Percentiles rank a stretch among this genome's conserved stretches.
Conservation (phyloP, 2,797 vertebrate genomes). For the Pantherophis alleghaniensis region DNA sequence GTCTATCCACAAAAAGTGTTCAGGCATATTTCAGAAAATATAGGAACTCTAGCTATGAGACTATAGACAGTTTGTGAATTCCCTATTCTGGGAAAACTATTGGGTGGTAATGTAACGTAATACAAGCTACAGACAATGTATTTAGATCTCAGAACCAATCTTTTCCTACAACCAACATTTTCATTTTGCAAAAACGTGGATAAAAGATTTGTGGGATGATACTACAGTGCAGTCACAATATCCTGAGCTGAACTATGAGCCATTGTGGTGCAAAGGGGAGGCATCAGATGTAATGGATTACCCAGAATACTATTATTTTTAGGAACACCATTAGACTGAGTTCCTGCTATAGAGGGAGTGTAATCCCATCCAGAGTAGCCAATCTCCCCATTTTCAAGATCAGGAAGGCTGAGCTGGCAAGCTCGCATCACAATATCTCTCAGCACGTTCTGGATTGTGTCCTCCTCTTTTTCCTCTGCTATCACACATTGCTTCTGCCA, state of each 20-base stretch:
- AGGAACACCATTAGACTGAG: background rate
- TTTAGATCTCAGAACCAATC: background rate
- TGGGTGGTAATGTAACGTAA: background rate
- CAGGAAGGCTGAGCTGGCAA: background rate
- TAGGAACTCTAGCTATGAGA: background rate
- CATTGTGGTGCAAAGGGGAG: background rate
- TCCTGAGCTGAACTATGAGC: background rate
- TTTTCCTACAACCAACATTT: background rate
- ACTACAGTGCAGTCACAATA: background rate
- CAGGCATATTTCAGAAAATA: background rate
- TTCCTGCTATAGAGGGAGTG: background rate
- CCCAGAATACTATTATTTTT: background rate
- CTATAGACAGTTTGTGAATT: background rate
- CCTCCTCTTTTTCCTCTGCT: background rate
- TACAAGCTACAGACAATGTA: background rate
- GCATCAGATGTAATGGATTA: background rate
- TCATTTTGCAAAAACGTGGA: background rate
- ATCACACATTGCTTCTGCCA: background rate
- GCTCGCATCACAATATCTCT: background rate
- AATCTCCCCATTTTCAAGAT: background rate
- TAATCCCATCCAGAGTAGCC: background rate
- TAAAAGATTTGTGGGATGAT: background rate
- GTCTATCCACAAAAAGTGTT: background rate
- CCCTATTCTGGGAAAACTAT: background rate
- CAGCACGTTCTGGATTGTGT: background rate